phyloP scores from a whole-genome alignment of 1,140 invertebrate species.

The Drosophila chauvacae region DNA sequence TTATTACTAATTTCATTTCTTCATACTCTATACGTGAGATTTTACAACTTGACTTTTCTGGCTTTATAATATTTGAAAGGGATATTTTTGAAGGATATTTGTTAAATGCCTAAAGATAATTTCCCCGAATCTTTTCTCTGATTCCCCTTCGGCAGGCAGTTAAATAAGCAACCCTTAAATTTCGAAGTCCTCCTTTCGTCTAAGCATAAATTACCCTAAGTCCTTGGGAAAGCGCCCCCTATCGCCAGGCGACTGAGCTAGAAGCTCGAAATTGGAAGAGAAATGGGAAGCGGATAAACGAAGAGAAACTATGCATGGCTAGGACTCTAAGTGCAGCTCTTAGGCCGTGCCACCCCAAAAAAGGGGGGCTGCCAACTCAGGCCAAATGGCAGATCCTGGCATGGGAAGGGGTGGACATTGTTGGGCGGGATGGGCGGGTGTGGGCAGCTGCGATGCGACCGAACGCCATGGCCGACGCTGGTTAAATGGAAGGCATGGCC shows the following conservation, averaged over 20 bases:
- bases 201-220: conserved; percentile 10
- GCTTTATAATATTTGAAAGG: not conserved
- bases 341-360: conserved; percentile 30
- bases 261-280: conserved; percentile 53
- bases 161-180: not conserved
- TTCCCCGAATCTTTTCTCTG: conserved; percentile 18
- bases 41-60: too few relatives aligned
- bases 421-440: conserved; percentile 14
- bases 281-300: conserved; percentile 62
- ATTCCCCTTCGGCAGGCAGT: conserved; percentile 23
- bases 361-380: conserved; percentile 57
- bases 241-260: conserved; percentile 40
- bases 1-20: too few relatives aligned
- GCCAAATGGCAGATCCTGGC: conserved; percentile 16
- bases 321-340: conserved; percentile 54
- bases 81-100: not conserved
- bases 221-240: conserved; percentile 59
- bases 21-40: too few relatives aligned
- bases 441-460: conserved; percentile 59
- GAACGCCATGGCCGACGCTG: conserved; percentile 74
- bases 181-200: not conserved
- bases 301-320: conserved; percentile 62
- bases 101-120: conserved; percentile 12
- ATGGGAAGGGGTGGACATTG: not conserved
- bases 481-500: conserved; percentile 67